These are phyloP conservation scores for Listronotus bonariensis DNA, from an alignment of 1,140 invertebrate species.

Conservation along the genomic window DNA sequence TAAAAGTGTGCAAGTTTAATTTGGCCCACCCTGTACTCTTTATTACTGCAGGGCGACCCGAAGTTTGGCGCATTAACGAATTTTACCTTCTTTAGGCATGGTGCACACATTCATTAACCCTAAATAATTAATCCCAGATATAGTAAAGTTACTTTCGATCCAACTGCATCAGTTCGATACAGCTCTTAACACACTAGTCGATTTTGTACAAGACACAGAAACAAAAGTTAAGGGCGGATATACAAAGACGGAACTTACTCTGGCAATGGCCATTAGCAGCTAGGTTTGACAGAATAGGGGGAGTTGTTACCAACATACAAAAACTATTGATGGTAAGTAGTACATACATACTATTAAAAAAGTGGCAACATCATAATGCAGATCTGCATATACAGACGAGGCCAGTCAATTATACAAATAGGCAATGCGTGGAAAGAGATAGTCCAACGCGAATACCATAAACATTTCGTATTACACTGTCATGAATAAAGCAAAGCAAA, in stretches of 20 bases:
- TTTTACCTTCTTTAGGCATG: slow-evolving; percentile 68
- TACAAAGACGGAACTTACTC: slow-evolving; percentile 80
- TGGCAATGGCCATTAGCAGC: slow-evolving; percentile 80
- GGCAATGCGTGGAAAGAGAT: too few relatives aligned
- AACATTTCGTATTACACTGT: too few relatives aligned
- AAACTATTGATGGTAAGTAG: slow-evolving; percentile 41
- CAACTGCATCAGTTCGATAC: slow-evolving; percentile 83
- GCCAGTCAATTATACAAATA: too few relatives aligned
- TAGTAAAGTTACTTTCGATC: slow-evolving; percentile 87
- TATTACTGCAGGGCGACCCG: too few relatives aligned
- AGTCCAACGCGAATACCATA: too few relatives aligned
- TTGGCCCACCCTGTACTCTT: too few relatives aligned
- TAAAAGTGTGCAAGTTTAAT: too few relatives aligned
- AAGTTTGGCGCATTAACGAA: too few relatives aligned
- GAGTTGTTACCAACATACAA: slow-evolving; percentile 73
- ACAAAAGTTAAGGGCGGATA: slow-evolving; percentile 81
- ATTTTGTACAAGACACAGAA: slow-evolving; percentile 94
- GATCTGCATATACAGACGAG: too few relatives aligned
- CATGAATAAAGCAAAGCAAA: too few relatives aligned
- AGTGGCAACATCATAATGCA: too few relatives aligned
- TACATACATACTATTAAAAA: too few relatives aligned
- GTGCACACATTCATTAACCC: slow-evolving; percentile 76
- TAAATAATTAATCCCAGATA: slow-evolving; percentile 80
- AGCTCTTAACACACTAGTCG: slow-evolving; percentile 81
- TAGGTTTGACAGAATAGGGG: slow-evolving; percentile 85